These are phyloP conservation scores for Laspeyria flexula DNA, from an alignment of 2,888 invertebrate genomes.

Conservation along the genomic window DNA sequence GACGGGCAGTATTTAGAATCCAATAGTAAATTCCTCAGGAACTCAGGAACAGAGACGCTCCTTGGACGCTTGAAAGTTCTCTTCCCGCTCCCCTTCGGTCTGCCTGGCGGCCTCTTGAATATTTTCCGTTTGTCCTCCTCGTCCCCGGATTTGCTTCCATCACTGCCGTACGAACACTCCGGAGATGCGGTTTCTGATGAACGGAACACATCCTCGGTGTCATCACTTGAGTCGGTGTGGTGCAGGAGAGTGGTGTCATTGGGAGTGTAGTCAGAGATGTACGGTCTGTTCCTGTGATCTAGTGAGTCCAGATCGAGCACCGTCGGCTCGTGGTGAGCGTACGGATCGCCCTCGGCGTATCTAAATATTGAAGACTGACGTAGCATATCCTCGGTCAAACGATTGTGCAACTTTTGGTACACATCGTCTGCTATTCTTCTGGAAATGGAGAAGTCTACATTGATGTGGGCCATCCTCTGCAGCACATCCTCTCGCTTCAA, in stretches of 20 bases:
- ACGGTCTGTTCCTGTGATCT: slow-evolving; percentile 66
- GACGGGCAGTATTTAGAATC: slow-evolving; percentile 92
- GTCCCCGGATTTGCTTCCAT: slow-evolving; percentile 76
- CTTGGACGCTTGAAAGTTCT: slow-evolving; percentile 76
- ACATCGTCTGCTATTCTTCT: slow-evolving; percentile 68
- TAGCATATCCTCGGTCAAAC: slow-evolving; percentile 66
- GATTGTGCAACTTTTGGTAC: slow-evolving; percentile 70
- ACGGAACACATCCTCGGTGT: slow-evolving; percentile 71
- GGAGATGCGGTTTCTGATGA: slow-evolving; percentile 74
- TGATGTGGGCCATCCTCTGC: slow-evolving; percentile 65
- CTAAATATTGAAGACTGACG: slow-evolving; percentile 66
- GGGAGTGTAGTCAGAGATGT: slow-evolving; percentile 70
- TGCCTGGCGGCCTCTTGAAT: slow-evolving; percentile 84
- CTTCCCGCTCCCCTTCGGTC: slow-evolving; percentile 82
- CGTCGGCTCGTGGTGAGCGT: slow-evolving; percentile 65
- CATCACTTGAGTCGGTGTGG: slow-evolving; percentile 75
- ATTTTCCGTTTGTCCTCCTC: slow-evolving; percentile 79
- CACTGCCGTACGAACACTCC: slow-evolving; percentile 74
- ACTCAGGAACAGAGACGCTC: slow-evolving; percentile 91
- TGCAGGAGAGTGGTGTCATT: slow-evolving; percentile 62
- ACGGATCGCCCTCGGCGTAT: slow-evolving; percentile 68
- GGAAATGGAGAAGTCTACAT: slow-evolving; percentile 61
- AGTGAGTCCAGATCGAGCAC: slow-evolving; percentile 73
- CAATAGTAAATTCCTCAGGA: slow-evolving; percentile 92
- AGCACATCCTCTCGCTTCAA: slow-evolving; percentile 74